Evolutionary conservation across 2,113 vertebrate genomes (phyloP), one percentile per base, ranked within the genome.

Genomic region (Phalacrocorax pelagicus): DNA sequence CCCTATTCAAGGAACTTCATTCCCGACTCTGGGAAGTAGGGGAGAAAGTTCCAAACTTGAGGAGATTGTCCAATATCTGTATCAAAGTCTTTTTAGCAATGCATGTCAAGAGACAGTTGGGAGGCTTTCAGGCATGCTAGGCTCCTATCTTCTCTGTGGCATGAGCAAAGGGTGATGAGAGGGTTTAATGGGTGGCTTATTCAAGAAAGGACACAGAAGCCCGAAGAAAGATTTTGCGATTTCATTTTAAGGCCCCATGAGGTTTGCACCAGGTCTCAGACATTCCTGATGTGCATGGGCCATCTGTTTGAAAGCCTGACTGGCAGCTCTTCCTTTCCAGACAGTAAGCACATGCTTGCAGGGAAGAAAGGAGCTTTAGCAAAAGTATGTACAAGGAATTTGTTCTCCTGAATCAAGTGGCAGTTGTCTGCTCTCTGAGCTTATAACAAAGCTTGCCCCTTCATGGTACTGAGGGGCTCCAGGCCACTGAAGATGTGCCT

Each of bases 321-420:
- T 54, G 44, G 46, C 47, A 84, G 54, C 46, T 88, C 52, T 59
- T 49, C 46, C 52, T 85, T 90, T 90, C 81, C 65, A 83, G 11
- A 47, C 29, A 27, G 52, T 20, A 40, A 81, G 62, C 8, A 70
- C 63, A 23, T 0, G 1, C 49, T 94, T 58, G 54, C 46, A 73
- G 73, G 30, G 14, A 69, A 81, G 73, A 84, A 89, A 87, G 30
- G 9, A 87, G 52, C 57, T 82, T 85, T 66, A 91, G 57, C 24
- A 24, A 44, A 90, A 90, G 21, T 78, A 62, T 0, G 0, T 49
- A 67, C 44, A 54, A 73, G 58, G 74, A 90, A 90, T 91, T 85
- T 70, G 89, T 91, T 92, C 85, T 90, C 74, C 75, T 90, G 84
- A 84, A 86, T 90, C 78, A 90, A 94, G 62, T 77, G 55, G 58